A percentile compares a stretch with the other conserved stretches of the same genome.
Conservation (phyloP, 2,797 vertebrate species). For the Coracias cyanogaster region DNA sequence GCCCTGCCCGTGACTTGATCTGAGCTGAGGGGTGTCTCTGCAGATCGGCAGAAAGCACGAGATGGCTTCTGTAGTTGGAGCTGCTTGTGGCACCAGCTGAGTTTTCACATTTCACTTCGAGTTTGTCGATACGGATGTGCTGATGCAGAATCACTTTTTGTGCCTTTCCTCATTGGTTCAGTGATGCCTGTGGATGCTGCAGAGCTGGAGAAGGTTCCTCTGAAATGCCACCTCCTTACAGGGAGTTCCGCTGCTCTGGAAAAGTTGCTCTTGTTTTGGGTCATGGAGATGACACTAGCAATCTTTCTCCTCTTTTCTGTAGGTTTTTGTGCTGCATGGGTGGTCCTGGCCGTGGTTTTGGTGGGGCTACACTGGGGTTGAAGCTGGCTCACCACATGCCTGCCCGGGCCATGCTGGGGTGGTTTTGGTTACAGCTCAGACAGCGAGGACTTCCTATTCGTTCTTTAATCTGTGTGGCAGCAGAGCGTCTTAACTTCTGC, state of each 20-base stretch:
- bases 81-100: background rate
- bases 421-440: background rate
- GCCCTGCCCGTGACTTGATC: background rate
- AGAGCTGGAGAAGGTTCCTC: background rate
- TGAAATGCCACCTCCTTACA: background rate
- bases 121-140: background rate
- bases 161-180: background rate
- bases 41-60: rapidly evolving
- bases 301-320: background rate
- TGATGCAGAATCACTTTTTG: background rate
- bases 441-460: background rate
- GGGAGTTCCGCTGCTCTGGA: background rate
- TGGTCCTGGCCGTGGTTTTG: background rate
- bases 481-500: background rate
- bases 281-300: background rate
- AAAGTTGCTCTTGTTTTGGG: background rate
- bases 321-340: background rate
- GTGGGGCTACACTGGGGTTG: background rate
- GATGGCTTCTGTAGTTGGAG: background rate
- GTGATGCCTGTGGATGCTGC: background rate
- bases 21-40: constrained; percentile 26
- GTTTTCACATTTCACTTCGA: background rate
- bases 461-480: background rate
- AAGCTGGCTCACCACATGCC: rapidly evolving
- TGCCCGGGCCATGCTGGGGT: background rate